These are phyloP conservation scores for Tretioscincus oriximinensis DNA, from an alignment of 2,113 vertebrate species.

Conservation along the genomic window DNA sequence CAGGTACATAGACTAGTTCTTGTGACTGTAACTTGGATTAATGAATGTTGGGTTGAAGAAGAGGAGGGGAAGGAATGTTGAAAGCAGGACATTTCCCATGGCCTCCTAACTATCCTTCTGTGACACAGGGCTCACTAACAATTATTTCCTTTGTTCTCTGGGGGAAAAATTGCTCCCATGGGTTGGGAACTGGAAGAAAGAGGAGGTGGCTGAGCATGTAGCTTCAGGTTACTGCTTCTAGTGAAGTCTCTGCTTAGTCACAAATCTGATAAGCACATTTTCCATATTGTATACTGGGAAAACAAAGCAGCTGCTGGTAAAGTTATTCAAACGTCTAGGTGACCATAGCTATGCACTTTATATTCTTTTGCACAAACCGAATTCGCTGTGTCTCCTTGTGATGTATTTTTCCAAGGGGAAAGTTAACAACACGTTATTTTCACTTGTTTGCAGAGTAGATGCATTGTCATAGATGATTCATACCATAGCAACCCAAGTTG, in stretches of 20 bases:
- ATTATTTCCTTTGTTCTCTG: not conserved
- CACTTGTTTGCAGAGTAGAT: slow-evolving; percentile 90
- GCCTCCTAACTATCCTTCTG: not conserved
- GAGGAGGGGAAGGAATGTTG: not conserved
- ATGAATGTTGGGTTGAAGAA: too few species aligned
- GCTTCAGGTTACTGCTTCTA: not conserved
- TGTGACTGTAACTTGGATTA: not conserved
- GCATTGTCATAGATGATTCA: slow-evolving; percentile 90
- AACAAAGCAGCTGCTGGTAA: slow-evolving; percentile 4
- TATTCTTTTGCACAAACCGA: slow-evolving; percentile 24
- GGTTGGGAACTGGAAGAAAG: not conserved
- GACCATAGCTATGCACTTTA: not conserved
- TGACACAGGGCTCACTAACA: not conserved
- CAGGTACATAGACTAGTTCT: not conserved
- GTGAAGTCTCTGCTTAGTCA: too few species aligned
- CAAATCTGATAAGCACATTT: not conserved
- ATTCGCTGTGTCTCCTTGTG: slow-evolving; percentile 58
- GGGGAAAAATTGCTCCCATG: not conserved
- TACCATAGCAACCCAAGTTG: slow-evolving; percentile 84
- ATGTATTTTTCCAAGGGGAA: slow-evolving; percentile 53
- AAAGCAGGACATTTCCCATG: not conserved
- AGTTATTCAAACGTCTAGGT: slow-evolving; percentile 1
- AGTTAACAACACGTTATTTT: slow-evolving; percentile 86
- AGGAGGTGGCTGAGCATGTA: not conserved
- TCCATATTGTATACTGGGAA: not conserved